Evolutionary conservation across 2,888 invertebrate species (phyloP).

Genomic region (Bembecia ichneumoniformis): DNA sequence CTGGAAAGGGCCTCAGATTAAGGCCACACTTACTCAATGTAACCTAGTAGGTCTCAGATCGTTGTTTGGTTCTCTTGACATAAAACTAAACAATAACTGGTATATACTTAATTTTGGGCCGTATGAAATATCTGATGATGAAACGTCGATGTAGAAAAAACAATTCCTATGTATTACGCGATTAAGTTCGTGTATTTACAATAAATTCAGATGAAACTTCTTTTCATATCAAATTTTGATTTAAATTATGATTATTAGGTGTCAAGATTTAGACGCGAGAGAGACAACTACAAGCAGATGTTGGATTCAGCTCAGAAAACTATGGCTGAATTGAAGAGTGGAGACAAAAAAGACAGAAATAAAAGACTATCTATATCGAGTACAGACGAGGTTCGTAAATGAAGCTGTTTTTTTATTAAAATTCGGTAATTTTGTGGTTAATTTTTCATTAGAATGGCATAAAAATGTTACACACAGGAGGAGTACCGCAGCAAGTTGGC

Average conservation of each 20-base stretch:
- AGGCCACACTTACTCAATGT: no score
- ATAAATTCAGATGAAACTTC: conserved; percentile 1
- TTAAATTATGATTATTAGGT: conserved; percentile 36
- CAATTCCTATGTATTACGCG: no score
- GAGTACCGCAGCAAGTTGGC: conserved; percentile 81
- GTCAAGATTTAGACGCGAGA: conserved; percentile 86
- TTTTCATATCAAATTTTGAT: conserved; percentile 11
- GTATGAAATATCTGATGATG: no score
- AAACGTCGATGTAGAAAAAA: no score
- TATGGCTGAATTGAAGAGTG: conserved; percentile 81
- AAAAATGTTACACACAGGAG: conserved; percentile 51
- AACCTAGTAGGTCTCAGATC: no score
- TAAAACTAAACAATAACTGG: no score
- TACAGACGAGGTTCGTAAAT: conserved; percentile 76
- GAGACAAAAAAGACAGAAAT: conserved; percentile 57
- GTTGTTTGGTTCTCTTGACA: no score
- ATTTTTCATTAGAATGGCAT: conserved; percentile 1
- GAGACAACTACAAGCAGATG: conserved; percentile 92
- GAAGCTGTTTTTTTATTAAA: conserved; percentile 1
- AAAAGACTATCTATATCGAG: conserved; percentile 77
- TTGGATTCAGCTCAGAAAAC: conserved; percentile 89
- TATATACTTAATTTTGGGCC: no score
- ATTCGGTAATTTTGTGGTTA: no score
- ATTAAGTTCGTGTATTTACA: no score
- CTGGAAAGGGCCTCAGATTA: no score